Base-by-base conservation (phyloP, 2,888 invertebrate species). In the Drosophila acutilabella region DNA sequence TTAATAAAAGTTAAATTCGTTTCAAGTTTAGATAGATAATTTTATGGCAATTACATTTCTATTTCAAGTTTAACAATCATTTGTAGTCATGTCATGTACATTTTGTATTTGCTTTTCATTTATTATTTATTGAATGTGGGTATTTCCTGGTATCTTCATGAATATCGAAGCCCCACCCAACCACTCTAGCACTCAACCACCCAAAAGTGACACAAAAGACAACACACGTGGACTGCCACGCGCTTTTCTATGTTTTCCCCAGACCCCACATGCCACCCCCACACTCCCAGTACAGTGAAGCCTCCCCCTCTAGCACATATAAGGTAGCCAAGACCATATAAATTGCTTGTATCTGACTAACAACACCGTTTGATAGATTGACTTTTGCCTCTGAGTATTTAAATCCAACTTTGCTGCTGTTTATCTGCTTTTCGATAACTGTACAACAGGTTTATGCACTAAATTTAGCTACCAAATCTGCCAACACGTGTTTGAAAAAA, bases 201-300 rank as follows among this genome's bases (percentile, higher is more conserved):
- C 53, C 41, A 50, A 51, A 38, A 42, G 60, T 40, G 42, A 52
- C 60, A 47, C 33, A 53, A 65, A 54, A 69, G 67, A 67, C 62
- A 78, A 16, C 54, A 71, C 81, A 84, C 75, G 74, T 84, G 84
- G 69, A 67, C 13, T 54, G 79, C 65, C 81, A 84, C 79, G 75
- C 71, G 83, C 65, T 16, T 13, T 5, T 18, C 20, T 33, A 8
- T 7, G 23, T 8, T 30, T 26, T 16, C 10, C 20, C 30, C 38
- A 13, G 6, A 13, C 26, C 44, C 2, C 14, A 13, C 2, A 23
- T 20, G 20, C 2, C 20, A 20, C 20, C 20, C 33, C 4, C n/a
- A 40, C 4, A 42, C 30, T 1, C 36, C 33, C 3, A 13, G 13
- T 13, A 36, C 36, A 13, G 14, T 30, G 8, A 11, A 41, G 6